These are phyloP conservation scores for Cantharis lateralis DNA, from an alignment of 2,888 invertebrate species.

Conservation along the genomic window DNA sequence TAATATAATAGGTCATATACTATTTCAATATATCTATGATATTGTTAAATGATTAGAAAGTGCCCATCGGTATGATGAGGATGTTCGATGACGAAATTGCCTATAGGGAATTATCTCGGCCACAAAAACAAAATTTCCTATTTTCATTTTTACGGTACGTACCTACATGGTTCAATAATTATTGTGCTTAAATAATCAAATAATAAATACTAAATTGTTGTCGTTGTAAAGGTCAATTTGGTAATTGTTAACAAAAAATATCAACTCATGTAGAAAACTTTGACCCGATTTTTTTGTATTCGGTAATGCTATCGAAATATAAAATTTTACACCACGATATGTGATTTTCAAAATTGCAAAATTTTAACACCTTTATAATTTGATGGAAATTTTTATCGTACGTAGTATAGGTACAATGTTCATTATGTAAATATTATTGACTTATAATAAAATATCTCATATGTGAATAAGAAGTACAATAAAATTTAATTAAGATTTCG, in stretches of 20 bases:
- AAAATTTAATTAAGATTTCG: not conserved
- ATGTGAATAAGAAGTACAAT: not conserved
- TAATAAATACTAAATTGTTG: not conserved
- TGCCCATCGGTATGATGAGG: conserved; percentile 18
- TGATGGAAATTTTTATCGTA: not conserved
- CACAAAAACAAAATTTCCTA: conserved; percentile 9
- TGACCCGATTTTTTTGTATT: not conserved
- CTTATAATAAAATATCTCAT: not conserved
- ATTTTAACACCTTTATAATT: not conserved
- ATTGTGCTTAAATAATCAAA: not conserved
- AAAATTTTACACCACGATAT: not conserved
- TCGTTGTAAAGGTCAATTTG: not conserved
- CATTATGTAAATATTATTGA: not conserved
- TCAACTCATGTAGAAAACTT: not conserved
- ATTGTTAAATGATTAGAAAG: conserved; percentile 20
- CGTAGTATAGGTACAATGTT: not conserved
- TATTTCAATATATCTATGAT: not conserved
- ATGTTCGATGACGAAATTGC: conserved; percentile 29
- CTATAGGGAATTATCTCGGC: conserved; percentile 28
- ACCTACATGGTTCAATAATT: not conserved
- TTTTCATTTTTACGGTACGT: conserved; percentile 20
- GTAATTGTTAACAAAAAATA: not conserved
- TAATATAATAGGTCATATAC: not conserved
- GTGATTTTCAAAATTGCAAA: not conserved
- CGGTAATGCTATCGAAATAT: not conserved